Evolutionary conservation across 2,797 vertebrate genomes (phyloP).

Genomic region (Arctocebus calabarensis): DNA sequence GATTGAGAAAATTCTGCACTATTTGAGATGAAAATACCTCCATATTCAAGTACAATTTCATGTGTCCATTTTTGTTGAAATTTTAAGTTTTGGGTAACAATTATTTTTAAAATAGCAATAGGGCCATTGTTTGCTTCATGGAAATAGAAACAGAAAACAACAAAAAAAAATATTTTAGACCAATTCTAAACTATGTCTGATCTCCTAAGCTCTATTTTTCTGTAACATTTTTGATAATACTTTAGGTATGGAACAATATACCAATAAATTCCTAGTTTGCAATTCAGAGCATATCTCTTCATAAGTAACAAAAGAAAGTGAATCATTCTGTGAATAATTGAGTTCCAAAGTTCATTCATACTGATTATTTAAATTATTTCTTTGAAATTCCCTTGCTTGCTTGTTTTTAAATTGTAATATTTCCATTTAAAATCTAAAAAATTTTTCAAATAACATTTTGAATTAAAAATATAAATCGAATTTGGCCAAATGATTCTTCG

Average conservation of each 20-base stretch:
- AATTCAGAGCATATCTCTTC: not conserved
- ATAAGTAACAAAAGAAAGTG: not conserved
- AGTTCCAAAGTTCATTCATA: not conserved
- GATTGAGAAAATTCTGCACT: not conserved
- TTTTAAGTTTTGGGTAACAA: not conserved
- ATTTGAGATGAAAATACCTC: not conserved
- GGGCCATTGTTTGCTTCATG: not conserved
- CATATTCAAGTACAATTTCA: not conserved
- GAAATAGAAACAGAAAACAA: not conserved
- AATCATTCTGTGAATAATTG: not conserved
- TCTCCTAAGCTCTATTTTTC: not conserved
- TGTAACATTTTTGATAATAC: not conserved
- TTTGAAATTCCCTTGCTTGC: not conserved
- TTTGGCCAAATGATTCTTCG: not conserved
- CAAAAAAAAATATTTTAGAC: not conserved
- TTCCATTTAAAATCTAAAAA: not conserved
- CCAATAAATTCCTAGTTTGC: not conserved
- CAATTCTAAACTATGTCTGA: not conserved
- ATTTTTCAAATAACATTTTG: not conserved
- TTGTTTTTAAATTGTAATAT: not conserved
- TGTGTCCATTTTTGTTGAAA: not conserved
- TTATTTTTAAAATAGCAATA: not conserved
- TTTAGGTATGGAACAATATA: not conserved
- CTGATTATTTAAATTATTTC: not conserved
- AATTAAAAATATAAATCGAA: slow-evolving; percentile 28